These are phyloP conservation scores for Poicephalus gulielmi DNA, from an alignment of 2,113 vertebrate species.

Conservation along the genomic window DNA sequence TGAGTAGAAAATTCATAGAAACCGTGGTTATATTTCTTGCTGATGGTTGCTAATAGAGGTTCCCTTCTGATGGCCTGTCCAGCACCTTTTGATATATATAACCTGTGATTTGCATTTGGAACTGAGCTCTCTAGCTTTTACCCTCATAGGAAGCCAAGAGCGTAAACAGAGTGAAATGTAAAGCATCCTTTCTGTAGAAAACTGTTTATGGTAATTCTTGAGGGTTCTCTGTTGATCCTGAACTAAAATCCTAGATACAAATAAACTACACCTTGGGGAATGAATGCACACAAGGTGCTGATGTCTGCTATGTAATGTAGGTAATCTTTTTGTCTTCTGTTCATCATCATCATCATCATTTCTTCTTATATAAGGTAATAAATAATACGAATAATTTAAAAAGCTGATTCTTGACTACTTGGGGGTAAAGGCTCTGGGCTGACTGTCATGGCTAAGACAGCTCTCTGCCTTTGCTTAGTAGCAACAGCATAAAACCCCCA, in stretches of 20 bases:
- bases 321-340: neutral
- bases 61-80: neutral
- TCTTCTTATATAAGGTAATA: neutral
- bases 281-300: neutral
- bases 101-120: neutral
- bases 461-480: neutral
- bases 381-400: neutral
- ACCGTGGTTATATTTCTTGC: neutral
- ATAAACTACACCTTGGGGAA: neutral
- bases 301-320: neutral
- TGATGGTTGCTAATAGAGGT: neutral
- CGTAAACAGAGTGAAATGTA: neutral
- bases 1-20: neutral
- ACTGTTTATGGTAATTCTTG: neutral
- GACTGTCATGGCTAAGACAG: neutral
- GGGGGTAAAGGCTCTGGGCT: neutral
- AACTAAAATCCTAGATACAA: neutral
- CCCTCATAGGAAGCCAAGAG: neutral
- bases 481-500: neutral
- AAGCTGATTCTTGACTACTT: neutral
- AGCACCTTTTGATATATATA: neutral
- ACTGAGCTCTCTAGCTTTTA: neutral
- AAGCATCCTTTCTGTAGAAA: neutral
- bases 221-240: neutral
- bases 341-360: neutral